Conservation (phyloP, 2,113 vertebrate genomes). For the Sceloporus undulatus region DNA sequence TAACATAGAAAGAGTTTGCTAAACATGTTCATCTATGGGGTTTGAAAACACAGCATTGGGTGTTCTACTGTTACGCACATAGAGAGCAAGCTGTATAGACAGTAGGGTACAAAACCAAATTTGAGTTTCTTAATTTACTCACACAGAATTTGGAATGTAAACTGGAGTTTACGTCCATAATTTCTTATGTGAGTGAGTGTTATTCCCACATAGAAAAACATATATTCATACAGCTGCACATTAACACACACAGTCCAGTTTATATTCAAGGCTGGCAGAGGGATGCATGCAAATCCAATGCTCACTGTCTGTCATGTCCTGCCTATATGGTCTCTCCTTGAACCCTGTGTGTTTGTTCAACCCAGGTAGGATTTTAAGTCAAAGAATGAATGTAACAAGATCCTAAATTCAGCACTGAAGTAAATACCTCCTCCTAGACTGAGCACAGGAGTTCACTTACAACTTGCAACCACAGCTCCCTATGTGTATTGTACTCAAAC, state of each 20-base stretch:
- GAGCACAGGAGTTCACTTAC: not conserved
- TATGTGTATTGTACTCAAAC: no score
- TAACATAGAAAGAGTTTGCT: not conserved
- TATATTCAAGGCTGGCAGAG: not conserved
- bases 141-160: not conserved
- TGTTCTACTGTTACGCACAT: not conserved
- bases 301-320: not conserved
- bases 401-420: not conserved
- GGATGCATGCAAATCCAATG: not conserved
- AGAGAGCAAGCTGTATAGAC: no score
- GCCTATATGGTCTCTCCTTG: not conserved
- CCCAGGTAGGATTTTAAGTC: not conserved
- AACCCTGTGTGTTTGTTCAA: not conserved
- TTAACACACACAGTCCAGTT: not conserved
- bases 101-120: no score
- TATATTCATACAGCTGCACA: not conserved
- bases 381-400: not conserved
- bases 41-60: not conserved
- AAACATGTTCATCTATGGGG: not conserved
- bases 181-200: not conserved
- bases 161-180: not conserved
- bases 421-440: not conserved
- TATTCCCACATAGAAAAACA: not conserved
- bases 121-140: no score
- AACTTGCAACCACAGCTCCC: not conserved